Percentiles rank a stretch among this genome's conserved stretches.
Conservation (phyloP, 2,888 invertebrate genomes). For the Habroteleia sp. region DNA sequence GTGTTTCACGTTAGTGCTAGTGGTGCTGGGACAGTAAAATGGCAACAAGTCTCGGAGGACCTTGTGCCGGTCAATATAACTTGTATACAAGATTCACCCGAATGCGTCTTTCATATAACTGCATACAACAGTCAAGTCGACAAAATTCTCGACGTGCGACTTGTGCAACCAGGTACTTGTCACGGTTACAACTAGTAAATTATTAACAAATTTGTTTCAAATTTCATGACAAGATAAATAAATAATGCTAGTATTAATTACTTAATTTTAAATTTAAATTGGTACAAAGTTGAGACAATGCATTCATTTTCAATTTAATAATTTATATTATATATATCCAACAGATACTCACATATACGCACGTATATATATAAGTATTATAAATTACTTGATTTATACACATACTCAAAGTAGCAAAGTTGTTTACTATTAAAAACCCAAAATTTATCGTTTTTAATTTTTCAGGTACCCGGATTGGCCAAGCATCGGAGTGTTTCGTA, state of each 20-base stretch:
- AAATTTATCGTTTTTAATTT: conserved; percentile 21
- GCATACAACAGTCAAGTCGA: conserved; percentile 99
- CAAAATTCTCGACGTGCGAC: conserved; percentile 98
- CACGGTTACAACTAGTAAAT: background rate
- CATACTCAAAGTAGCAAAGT: too few relatives aligned
- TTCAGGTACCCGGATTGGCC: conserved; percentile 96
- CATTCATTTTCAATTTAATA: too few relatives aligned
- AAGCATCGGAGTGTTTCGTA: conserved; percentile 99
- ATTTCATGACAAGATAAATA: too few relatives aligned
- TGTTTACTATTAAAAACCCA: too few relatives aligned
- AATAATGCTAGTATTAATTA: too few relatives aligned
- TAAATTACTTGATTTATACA: too few relatives aligned
- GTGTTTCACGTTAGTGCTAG: conserved; percentile 98
- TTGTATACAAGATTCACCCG: conserved; percentile 97
- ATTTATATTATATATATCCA: too few relatives aligned
- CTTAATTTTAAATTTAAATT: too few relatives aligned
- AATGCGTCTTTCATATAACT: conserved; percentile 98
- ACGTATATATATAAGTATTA: too few relatives aligned
- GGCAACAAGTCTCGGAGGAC: conserved; percentile 99
- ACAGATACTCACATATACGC: too few relatives aligned
- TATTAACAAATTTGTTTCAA: background rate
- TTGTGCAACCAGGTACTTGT: conserved; percentile 94
- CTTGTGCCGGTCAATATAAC: conserved; percentile 99
- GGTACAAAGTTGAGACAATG: too few relatives aligned
- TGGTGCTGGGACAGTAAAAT: conserved; percentile 95